Base-by-base conservation (phyloP, 2,113 vertebrate genomes). In the Labeo catla region DNA sequence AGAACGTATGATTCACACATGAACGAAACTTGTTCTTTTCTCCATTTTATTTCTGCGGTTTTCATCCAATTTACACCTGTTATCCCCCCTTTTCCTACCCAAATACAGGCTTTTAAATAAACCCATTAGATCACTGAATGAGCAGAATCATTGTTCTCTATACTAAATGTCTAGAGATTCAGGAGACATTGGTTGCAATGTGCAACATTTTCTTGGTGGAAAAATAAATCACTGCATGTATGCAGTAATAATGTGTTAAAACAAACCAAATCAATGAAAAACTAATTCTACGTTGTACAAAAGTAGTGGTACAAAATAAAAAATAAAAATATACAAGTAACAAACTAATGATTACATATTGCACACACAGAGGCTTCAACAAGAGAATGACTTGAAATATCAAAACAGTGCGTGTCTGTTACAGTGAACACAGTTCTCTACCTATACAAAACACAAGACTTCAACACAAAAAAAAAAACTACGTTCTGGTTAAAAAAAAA, bases 171-270 rank as follows among this genome's bases (percentile, higher is more conserved):
- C 61, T 76, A 45, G 66, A 83, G 81, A 84, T 83, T 87, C 54
- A 86, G 76, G 86, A 86, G 84, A 89, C 86, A 77, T 86, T 65
- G 83, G 87, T 90, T 90, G 87, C 89, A 90, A 90, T 88, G 87
- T 90, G 89, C 87, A 90, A 90, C 89, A 90, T 85, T 90, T 85
- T 86, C 87, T 87, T 80, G 78, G 39, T 87, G 78, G 83, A 83
- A 79, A 88, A 84, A 47, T 74, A 86, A 84, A 88, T 86, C 85
- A 90, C 87, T 86, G 87, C 87, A 43, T 49, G 52, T 10, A 13
- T 72, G 74, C 84, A 89, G 76, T 81, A 89, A 89, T 87, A 82
- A 36, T 0, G 16, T 39, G 52, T 74, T 66, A 84, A 65, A 80
- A 77, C 50, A 73, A 73, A 73, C 43, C 15, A 81, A 87, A 57